Percentiles rank a stretch among this genome's conserved stretches.
Conservation (phyloP, 2,888 invertebrate genomes). For the Coelinius sp. region DNA sequence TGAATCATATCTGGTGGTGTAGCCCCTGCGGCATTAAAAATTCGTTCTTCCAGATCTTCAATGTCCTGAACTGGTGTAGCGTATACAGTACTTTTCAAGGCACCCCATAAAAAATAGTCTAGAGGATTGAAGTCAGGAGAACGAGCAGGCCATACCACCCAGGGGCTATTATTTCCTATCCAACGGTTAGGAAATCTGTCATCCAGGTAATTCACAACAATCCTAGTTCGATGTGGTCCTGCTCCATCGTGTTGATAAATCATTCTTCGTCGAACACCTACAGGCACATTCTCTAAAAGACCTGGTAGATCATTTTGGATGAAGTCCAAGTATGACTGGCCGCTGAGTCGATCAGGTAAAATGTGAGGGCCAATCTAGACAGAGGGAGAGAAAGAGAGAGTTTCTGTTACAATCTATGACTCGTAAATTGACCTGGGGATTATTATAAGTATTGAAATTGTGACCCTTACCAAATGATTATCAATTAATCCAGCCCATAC, state of each 20-base stretch:
- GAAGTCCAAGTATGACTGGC: background rate
- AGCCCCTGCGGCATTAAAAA: background rate
- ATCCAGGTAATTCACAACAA: background rate
- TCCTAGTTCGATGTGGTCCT: background rate
- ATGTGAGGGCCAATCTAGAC: no score
- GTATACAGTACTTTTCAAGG: slow-evolving; percentile 33
- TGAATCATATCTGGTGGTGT: background rate
- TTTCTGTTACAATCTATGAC: no score
- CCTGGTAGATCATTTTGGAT: background rate
- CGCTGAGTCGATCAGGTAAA: no score
- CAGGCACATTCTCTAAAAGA: background rate
- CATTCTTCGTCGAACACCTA: background rate
- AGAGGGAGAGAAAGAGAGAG: no score
- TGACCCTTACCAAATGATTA: slow-evolving; percentile 53
- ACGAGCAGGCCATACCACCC: slow-evolving; percentile 25
- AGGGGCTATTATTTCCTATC: slow-evolving; percentile 39
- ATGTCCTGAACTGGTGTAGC: background rate
- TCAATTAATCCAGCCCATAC: slow-evolving; percentile 36
- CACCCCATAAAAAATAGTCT: slow-evolving; percentile 41
- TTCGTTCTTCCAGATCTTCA: background rate
- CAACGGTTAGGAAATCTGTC: slow-evolving; percentile 22
- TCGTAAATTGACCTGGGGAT: no score
- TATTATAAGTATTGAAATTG: no score
- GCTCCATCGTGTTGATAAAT: background rate
- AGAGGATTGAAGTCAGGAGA: slow-evolving; percentile 25